phyloP scores from a whole-genome alignment of 2,797 vertebrate species.

The Hypotaenidia philippensis region DNA sequence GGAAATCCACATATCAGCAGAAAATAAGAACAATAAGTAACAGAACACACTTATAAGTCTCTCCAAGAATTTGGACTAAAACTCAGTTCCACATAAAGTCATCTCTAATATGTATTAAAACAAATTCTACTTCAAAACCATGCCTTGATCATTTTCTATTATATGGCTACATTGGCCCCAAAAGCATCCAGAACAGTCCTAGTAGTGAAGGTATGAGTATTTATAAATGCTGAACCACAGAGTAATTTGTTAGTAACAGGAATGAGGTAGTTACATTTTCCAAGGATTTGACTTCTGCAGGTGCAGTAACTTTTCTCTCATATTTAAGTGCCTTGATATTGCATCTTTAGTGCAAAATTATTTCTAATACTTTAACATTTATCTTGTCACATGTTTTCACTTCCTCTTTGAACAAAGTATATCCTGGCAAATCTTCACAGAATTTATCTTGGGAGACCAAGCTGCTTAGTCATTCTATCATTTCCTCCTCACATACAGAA shows the following conservation, averaged over 20 bases:
- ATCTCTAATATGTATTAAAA: background rate
- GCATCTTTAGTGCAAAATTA: background rate
- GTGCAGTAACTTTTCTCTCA: background rate
- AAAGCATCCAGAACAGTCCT: background rate
- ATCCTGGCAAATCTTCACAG: background rate
- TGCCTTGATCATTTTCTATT: background rate
- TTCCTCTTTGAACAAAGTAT: background rate
- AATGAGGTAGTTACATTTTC: background rate
- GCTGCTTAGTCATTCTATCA: conserved; percentile 12
- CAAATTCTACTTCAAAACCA: background rate
- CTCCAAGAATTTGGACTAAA: background rate
- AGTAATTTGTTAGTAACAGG: background rate
- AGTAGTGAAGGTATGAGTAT: background rate
- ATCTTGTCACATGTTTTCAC: background rate
- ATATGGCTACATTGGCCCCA: background rate
- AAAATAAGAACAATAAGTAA: background rate
- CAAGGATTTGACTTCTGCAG: background rate
- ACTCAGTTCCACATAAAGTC: background rate
- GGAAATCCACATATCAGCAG: background rate
- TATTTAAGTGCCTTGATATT: background rate
- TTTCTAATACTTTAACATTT: background rate
- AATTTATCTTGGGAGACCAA: background rate
- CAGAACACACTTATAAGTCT: background rate
- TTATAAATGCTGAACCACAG: background rate
- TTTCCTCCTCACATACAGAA: background rate